Base-by-base conservation (phyloP, 2,797 vertebrate genomes). In the Hemitrygon akajei region DNA sequence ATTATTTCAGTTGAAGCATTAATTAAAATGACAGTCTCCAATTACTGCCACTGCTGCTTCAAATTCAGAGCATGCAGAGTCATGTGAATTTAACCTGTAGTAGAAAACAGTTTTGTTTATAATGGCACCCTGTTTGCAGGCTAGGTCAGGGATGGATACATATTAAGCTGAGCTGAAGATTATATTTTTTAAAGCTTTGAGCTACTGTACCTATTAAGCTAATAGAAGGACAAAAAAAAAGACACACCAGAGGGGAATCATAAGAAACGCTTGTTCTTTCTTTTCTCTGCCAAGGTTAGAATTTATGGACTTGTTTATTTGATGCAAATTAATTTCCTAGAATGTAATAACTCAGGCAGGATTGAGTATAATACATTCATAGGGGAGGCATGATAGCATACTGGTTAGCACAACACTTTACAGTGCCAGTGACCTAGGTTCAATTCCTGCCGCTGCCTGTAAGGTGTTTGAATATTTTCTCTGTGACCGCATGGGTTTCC, bases 11-110 rank as follows among this genome's bases (percentile, higher is more conserved):
- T 69, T 37, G 60, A 69, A 63, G 69, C 86, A 37, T 89, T 69
- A 69, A 89, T 69, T 89, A 69, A 69, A 89, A 89, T 89, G 86
- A 89, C 63, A 89, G n/a, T 25, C 20, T 89, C 86, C 86, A 89
- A 89, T 89, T 89, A 89, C 69, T 89, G 63, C 34, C 34, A 11
- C 86, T 69, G 37, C 34, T 69, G 34, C 63, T 89, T 34, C n/a
- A 30, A 89, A 69, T 89, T 22, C 86, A 37, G n/a, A 69, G 6
- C n/a, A 37, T n/a, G 37, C n/a, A 37, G 63, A 37, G 18, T 10
- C 27, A 5, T 60, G n/a, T 4, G 20, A 34, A 89, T 66, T 89
- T 66, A 89, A 89, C 60, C 86, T 34, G 18, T 22, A 66, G 86
- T n/a, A 66, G 60, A 22, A 69, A 69, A 34, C 86, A 37, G 86